phyloP scores from a whole-genome alignment of 2,797 vertebrate genomes.

The Ammospiza maritima region DNA sequence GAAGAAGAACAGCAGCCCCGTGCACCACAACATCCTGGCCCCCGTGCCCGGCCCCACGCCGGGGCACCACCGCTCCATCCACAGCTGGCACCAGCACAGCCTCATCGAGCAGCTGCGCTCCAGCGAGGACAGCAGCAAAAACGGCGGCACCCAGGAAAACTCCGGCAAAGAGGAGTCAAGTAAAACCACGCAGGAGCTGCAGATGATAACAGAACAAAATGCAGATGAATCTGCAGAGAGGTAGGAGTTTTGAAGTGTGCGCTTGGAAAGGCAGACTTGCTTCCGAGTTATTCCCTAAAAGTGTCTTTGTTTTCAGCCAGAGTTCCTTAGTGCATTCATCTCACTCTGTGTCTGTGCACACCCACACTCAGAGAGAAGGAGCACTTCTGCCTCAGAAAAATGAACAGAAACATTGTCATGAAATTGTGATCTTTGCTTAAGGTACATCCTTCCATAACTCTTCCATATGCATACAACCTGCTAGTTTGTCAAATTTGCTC shows the following conservation, averaged over 20 bases:
- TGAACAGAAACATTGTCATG: neutral
- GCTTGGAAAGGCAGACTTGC: neutral
- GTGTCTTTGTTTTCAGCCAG: constrained; percentile 28
- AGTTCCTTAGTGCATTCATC: neutral
- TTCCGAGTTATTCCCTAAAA: neutral
- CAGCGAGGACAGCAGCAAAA: constrained; percentile 84
- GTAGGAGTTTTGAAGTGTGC: constrained; percentile 77
- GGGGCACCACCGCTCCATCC: constrained; percentile 82
- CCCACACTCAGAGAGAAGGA: neutral
- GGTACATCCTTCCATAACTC: neutral
- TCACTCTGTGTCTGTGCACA: neutral
- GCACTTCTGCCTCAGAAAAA: neutral
- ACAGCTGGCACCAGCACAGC: constrained; percentile 86
- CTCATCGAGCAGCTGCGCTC: constrained; percentile 85
- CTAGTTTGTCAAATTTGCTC: neutral
- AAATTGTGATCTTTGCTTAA: neutral
- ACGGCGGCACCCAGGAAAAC: constrained; percentile 74
- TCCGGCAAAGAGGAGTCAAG: constrained; percentile 80
- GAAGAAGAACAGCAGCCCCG: constrained; percentile 90
- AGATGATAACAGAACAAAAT: constrained; percentile 83
- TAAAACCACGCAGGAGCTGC: constrained; percentile 79
- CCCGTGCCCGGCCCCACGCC: constrained; percentile 86
- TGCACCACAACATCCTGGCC: constrained; percentile 89
- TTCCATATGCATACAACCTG: neutral
- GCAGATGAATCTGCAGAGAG: constrained; percentile 86